These are phyloP conservation scores for Grammomys surdaster DNA, from an alignment of 2,113 vertebrate species.

Conservation along the genomic window DNA sequence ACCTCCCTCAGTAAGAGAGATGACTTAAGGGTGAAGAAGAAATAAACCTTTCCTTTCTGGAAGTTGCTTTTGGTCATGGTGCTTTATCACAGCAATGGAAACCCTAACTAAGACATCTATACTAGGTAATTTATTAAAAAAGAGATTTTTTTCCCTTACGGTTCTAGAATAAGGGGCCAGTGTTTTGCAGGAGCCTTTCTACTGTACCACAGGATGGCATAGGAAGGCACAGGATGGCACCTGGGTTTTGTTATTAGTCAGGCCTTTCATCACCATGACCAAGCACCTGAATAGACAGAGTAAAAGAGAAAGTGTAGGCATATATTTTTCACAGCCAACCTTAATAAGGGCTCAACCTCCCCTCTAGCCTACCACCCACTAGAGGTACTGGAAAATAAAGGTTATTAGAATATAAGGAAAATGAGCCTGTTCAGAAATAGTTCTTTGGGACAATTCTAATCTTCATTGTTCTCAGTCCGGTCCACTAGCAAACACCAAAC, in stretches of 20 bases:
- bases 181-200: not conserved
- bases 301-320: not conserved
- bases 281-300: not conserved
- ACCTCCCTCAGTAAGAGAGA: not conserved
- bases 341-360: no score
- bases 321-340: no score
- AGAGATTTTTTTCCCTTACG: not conserved
- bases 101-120: not conserved
- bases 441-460: no score
- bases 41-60: not conserved
- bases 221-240: not conserved
- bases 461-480: no score
- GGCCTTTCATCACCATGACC: not conserved
- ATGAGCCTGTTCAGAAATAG: no score
- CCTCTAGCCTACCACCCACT: no score
- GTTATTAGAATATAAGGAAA: no score
- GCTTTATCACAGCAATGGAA: not conserved
- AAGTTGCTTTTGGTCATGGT: not conserved
- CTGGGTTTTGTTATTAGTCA: not conserved
- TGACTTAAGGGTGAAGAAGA: not conserved
- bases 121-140: not conserved
- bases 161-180: not conserved
- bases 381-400: no score
- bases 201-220: not conserved
- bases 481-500: no score